Evolutionary conservation across 2,888 invertebrate species (phyloP), one percentile per base, ranked within the genome.

Genomic region (Physocephala rufipes): DNA sequence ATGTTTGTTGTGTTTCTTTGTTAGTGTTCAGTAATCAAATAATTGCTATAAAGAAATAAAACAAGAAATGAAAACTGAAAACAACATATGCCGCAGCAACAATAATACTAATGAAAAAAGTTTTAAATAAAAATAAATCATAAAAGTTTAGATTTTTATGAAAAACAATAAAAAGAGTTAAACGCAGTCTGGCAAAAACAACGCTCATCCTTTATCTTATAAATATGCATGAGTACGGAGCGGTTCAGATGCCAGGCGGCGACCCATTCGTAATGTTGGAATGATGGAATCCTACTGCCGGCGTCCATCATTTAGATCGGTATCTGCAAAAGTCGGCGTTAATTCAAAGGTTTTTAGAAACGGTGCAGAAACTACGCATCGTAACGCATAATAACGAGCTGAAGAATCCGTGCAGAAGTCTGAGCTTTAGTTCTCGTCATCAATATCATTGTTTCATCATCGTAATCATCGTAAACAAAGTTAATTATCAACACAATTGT

Each of bases 141-240:
- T 36, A 36, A 36, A 36, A 49, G 49, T 49, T 49, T 19, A 19
- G 19, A 49, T 49, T 49, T 49, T n/a, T 49, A 67, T 36, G 19
- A 26, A 47, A 51, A 70, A 47, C 43, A 80, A 78, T 74, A 21
- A 58, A 55, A 55, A 55, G 19, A 78, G 77, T 80, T 74, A 78
- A 77, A 77, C 73, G 74, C 77, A 78, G 75, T 9, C 45, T 45
- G 45, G 12, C 45, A 15, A 9, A 78, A 76, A 76, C 75, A 62
- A 74, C 75, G 74, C 77, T 77, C 76, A 79, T 78, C 78, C 80
- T 76, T 76, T 75, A 79, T 76, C 82, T 80, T 80, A 80, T 80
- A 80, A 80, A 80, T 80, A 80, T 80, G 82, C 82, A 80, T 80
- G 80, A 80, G 78, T 80, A 81, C 77, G 76, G 81, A 82, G 79